Conservation (phyloP, 2,797 vertebrate species). For the Pantherophis vulpinus region DNA sequence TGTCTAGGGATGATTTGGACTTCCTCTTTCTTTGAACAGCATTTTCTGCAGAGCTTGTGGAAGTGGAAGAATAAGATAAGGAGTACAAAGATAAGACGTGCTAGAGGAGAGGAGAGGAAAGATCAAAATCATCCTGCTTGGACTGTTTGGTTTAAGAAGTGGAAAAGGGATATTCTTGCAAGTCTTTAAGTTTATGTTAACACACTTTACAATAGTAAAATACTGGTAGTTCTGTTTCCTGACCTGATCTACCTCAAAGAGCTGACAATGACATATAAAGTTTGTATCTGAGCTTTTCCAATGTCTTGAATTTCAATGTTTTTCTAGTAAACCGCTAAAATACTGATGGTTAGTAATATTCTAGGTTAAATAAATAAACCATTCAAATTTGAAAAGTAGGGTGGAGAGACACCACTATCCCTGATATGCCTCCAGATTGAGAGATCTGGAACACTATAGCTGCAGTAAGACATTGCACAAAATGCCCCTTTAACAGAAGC, state of each 20-base stretch:
- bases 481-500: background rate
- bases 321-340: background rate
- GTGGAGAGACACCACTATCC: background rate
- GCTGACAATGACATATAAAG: background rate
- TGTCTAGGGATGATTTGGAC: background rate
- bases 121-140: background rate
- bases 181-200: background rate
- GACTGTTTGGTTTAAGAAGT: background rate
- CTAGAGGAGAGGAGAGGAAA: background rate
- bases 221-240: background rate
- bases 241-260: background rate
- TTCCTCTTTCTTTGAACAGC: background rate
- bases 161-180: background rate
- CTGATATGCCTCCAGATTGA: background rate
- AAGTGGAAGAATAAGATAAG: background rate
- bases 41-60: background rate
- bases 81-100: background rate
- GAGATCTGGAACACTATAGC: background rate
- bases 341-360: background rate
- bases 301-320: background rate
- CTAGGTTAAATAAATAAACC: background rate
- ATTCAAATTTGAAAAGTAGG: background rate
- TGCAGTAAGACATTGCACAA: background rate
- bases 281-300: background rate
- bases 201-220: background rate